Percentiles rank a stretch among this genome's conserved stretches.
phyloP scores from a whole-genome alignment of 1,140 invertebrate genomes.

The Aphidius gifuensis region DNA sequence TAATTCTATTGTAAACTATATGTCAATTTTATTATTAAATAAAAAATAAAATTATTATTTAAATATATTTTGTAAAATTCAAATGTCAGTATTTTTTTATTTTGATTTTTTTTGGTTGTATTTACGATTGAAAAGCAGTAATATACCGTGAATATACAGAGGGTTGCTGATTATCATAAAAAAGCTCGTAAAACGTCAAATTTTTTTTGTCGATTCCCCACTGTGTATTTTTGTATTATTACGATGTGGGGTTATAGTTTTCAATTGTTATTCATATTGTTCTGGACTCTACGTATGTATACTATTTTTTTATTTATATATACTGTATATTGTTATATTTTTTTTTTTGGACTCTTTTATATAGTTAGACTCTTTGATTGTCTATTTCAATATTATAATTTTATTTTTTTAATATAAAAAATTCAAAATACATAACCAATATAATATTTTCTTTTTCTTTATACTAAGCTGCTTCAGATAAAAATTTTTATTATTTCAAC shows the following conservation, averaged over 20 bases:
- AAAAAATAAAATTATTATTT: not conserved
- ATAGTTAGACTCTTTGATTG: not conserved
- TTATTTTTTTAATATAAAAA: no score
- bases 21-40: no score
- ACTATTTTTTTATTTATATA: not conserved
- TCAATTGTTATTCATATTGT: slow-evolving; percentile 49
- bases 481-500: no score
- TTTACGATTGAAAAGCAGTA: slow-evolving; percentile 23
- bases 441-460: no score
- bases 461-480: no score
- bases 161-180: slow-evolving; percentile 48
- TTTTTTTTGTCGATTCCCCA: slow-evolving; percentile 13
- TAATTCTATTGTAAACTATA: no score
- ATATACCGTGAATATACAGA: not conserved
- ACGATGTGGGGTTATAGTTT: slow-evolving; percentile 35
- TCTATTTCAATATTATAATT: no score
- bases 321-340: not conserved
- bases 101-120: slow-evolving; percentile 21
- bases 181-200: slow-evolving; percentile 43
- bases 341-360: no score
- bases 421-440: no score
- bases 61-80: not conserved
- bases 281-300: slow-evolving; percentile 3
- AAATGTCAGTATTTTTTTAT: slow-evolving; percentile 32
- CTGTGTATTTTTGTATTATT: slow-evolving; percentile 14